These are phyloP conservation scores for Calycopis cecrops DNA, from an alignment of 1,140 invertebrate genomes.

Conservation along the genomic window DNA sequence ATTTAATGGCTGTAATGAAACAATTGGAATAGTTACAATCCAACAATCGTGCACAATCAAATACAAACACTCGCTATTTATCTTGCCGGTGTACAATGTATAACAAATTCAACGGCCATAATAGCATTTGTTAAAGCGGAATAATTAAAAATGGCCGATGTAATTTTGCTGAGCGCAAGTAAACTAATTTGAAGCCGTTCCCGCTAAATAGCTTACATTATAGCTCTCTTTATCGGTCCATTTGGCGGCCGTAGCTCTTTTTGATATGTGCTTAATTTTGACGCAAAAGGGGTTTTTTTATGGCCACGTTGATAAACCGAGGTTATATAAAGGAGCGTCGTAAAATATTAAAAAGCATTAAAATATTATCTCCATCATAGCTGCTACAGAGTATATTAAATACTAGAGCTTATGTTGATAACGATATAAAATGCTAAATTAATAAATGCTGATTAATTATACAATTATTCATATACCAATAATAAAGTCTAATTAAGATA, in stretches of 20 bases:
- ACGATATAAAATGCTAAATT: no score
- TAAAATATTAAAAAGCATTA: no score
- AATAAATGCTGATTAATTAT: no score
- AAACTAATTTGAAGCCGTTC: slow-evolving; percentile 49
- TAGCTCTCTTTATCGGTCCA: slow-evolving; percentile 54
- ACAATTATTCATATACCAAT: no score
- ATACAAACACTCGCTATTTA: slow-evolving; percentile 6
- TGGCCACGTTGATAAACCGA: no score
- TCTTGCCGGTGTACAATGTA: slow-evolving; percentile 2
- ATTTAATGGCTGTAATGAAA: slow-evolving; percentile 1
- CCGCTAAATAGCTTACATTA: slow-evolving; percentile 44
- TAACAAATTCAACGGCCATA: slow-evolving; percentile 3
- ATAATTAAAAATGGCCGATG: slow-evolving; percentile 16
- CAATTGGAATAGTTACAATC: slow-evolving; percentile 6
- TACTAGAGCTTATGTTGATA: no score
- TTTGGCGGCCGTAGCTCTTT: slow-evolving; percentile 61
- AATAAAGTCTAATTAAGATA: no score
- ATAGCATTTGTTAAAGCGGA: slow-evolving; percentile 5
- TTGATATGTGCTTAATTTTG: slow-evolving; percentile 67
- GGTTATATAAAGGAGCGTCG: no score
- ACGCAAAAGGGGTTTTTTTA: slow-evolving; percentile 28
- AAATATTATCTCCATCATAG: no score
- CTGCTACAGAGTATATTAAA: no score
- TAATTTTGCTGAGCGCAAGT: slow-evolving; percentile 25
- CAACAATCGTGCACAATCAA: slow-evolving; percentile 11